A percentile compares a stretch with the other conserved stretches of the same genome.
Conservation (phyloP, 2,888 invertebrate genomes). For the Eupsilia transversa region DNA sequence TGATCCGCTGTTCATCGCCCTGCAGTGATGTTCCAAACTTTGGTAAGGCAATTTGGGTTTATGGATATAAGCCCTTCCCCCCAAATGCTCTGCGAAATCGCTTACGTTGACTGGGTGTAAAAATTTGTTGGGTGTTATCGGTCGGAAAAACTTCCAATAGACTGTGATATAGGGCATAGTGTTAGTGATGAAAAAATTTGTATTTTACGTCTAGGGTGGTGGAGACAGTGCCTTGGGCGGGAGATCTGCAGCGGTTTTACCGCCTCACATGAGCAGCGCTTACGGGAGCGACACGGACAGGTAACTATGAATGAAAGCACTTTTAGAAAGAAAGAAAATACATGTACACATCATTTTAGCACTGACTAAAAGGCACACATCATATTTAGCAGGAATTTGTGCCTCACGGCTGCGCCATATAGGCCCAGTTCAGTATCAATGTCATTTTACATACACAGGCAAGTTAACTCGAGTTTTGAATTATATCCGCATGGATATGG, state of each 20-base stretch:
- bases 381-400: background rate
- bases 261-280: constrained; percentile 80
- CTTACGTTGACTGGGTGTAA: no score
- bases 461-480: background rate
- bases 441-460: background rate
- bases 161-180: background rate
- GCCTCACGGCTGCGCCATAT: background rate
- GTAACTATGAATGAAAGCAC: constrained; percentile 62
- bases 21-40: background rate
- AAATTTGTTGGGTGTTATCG: background rate
- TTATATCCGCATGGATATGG: no score
- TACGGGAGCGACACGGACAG: constrained; percentile 87
- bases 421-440: background rate
- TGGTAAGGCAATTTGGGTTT: background rate
- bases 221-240: constrained; percentile 79
- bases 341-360: background rate
- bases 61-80: background rate
- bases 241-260: constrained; percentile 79
- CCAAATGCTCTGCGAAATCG: background rate
- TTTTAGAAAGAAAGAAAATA: background rate
- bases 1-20: background rate
- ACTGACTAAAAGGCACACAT: background rate
- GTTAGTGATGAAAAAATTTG: background rate
- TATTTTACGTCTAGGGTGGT: constrained; percentile 72
- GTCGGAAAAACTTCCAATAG: background rate